Percentiles rank a stretch among this genome's conserved stretches.
Conservation (phyloP, 1,140 invertebrate species). For the Planococcus citri region DNA sequence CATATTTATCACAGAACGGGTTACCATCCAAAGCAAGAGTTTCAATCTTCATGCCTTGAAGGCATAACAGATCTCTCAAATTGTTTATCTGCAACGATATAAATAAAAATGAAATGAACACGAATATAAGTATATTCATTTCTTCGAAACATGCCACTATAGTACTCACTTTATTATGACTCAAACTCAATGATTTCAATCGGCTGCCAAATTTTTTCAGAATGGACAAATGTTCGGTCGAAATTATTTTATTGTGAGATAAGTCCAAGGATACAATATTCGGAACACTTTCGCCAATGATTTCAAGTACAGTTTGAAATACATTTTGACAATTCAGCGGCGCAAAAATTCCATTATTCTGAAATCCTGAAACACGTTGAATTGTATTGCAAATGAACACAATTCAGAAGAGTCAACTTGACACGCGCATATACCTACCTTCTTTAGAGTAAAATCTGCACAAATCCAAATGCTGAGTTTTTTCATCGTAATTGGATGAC, state of each 20-base stretch:
- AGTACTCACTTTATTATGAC: constrained; percentile 62
- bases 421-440: too few relatives aligned
- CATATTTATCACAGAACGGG: constrained; percentile 62
- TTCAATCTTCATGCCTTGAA: constrained; percentile 55
- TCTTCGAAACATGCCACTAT: not conserved
- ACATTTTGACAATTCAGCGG: constrained; percentile 55
- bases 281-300: constrained; percentile 69
- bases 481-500: too few relatives aligned
- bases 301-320: constrained; percentile 57
- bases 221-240: constrained; percentile 49
- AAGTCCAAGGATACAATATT: constrained; percentile 68
- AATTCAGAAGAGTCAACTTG: too few relatives aligned
- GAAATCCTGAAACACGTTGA: constrained; percentile 49
- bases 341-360: constrained; percentile 56
- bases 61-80: constrained; percentile 48
- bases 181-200: constrained; percentile 66
- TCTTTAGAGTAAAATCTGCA: not conserved
- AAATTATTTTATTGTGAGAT: constrained; percentile 61
- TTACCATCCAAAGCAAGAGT: constrained; percentile 70
- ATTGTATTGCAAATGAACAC: too few relatives aligned
- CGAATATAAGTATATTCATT: constrained; percentile 21
- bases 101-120: too few relatives aligned
- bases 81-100: constrained; percentile 47
- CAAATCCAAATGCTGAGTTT: not conserved
- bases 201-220: constrained; percentile 50